Percentiles rank a stretch among this genome's conserved stretches.
Evolutionary conservation across 1,140 invertebrate species (phyloP).

Genomic region (Dendrolimus punctatus): DNA sequence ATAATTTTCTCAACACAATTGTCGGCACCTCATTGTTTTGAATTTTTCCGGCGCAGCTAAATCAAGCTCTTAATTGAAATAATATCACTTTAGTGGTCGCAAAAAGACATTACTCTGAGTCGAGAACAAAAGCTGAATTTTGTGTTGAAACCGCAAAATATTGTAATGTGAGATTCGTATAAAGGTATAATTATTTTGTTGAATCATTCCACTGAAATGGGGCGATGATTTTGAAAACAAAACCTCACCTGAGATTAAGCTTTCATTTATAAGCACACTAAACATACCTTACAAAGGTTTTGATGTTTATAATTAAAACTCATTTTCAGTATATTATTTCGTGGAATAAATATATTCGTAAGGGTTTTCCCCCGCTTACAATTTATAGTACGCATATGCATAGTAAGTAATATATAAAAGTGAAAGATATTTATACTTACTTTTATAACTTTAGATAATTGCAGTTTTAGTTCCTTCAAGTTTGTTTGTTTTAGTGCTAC

Average conservation of each 20-base stretch:
- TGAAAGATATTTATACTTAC: no score
- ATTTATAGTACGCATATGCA: no score
- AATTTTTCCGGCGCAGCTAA: constrained; percentile 47
- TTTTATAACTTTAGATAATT: no score
- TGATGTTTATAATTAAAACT: no score
- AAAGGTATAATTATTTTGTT: constrained; percentile 33
- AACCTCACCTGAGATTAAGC: constrained; percentile 11
- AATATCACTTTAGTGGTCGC: constrained; percentile 55
- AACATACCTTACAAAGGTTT: neutral
- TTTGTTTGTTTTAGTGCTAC: no score
- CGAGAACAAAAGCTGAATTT: constrained; percentile 58
- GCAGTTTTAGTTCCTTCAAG: no score
- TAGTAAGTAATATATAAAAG: no score
- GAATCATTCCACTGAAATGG: constrained; percentile 26
- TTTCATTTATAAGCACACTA: constrained; percentile 2
- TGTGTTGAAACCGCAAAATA: constrained; percentile 52
- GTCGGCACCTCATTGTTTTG: constrained; percentile 56
- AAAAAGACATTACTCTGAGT: constrained; percentile 47
- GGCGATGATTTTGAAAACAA: constrained; percentile 18
- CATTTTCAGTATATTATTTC: no score
- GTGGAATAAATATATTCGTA: no score
- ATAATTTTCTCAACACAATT: constrained; percentile 47
- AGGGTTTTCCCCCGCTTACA: no score
- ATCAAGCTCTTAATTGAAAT: constrained; percentile 60
- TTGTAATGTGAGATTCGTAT: constrained; percentile 34